Evolutionary conservation across 2,888 invertebrate genomes (phyloP), one percentile per base, ranked within the genome.

Genomic region (Cephus spinipes): DNA sequence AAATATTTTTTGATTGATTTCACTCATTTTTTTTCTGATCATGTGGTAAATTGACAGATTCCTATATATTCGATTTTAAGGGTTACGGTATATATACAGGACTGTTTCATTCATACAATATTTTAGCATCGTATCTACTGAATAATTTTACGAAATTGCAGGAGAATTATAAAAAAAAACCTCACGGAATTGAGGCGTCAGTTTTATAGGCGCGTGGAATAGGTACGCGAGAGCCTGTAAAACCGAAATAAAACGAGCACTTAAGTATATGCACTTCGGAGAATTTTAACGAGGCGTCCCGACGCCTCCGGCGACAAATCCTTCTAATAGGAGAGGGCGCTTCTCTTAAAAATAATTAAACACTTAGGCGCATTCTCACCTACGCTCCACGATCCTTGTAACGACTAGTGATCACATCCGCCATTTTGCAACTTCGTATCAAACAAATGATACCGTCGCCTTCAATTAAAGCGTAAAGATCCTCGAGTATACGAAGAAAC

Each of bases 271-370:
- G 83, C 81, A 86, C 85, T 86, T 87, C 82, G 82, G 84, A 88
- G 88, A 88, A 88, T 89, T 88, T 89, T 89, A 89, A 89, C 89
- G 87, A 89, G 89, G 85, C 85, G 74, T 80, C 81, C 81, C 81
- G 84, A 85, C 82, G 88, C 88, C 87, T 82, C 81, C 80, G 85
- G 88, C 88, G 80, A 88, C 83, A 76, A 83, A 79, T 82, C 84
- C 85, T 83, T 83, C 85, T 86, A 87, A 85, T 86, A 86, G 86
- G 87, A 87, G 85, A 86, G 86, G 81, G 83, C 83, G 81, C 83
- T 84, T 86, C 83, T 84, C 84, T 84, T 82, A 85, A 87, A 87
- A 87, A 86, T 87, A 87, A 87, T 87, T 86, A 87, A 87, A 87
- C 87, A 87, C 87, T 87, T 85, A 86, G 83, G 81, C 77, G 76